A percentile compares a stretch with the other conserved stretches of the same genome.
Conservation (phyloP, 1,140 invertebrate genomes). For the Hyles vespertilio region DNA sequence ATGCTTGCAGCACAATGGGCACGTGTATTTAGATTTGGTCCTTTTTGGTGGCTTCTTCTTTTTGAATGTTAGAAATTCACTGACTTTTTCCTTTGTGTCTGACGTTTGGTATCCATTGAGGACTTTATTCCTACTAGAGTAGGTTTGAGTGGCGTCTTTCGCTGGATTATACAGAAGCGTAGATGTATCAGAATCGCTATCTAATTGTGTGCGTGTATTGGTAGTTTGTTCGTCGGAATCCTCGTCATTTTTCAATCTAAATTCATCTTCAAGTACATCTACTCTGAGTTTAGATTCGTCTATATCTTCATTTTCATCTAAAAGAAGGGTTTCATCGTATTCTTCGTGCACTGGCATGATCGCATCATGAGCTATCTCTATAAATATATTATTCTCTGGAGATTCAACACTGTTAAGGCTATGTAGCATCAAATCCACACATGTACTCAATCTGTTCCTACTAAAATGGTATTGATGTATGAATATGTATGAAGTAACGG, state of each 20-base stretch:
- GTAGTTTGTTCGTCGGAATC: slow-evolving; percentile 25
- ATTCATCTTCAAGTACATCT: slow-evolving; percentile 66
- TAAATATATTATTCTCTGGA: slow-evolving; percentile 43
- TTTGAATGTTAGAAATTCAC: slow-evolving; percentile 59
- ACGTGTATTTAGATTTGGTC: slow-evolving; percentile 35
- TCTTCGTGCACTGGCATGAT: slow-evolving; percentile 39
- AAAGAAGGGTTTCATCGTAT: slow-evolving; percentile 23
- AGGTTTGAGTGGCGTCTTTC: slow-evolving; percentile 39
- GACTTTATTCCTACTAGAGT: slow-evolving; percentile 32
- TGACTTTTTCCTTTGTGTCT: slow-evolving; percentile 37
- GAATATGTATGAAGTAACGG: slow-evolving; percentile 53
- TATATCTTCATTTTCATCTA: slow-evolving; percentile 25
- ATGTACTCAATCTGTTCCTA: slow-evolving; percentile 46
- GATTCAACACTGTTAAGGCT: slow-evolving; percentile 31
- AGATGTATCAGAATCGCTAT: slow-evolving; percentile 1
- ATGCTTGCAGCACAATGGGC: slow-evolving; percentile 54
- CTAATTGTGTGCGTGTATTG: not conserved
- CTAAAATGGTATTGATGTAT: slow-evolving; percentile 40
- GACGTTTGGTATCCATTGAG: slow-evolving; percentile 23
- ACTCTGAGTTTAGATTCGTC: slow-evolving; percentile 42
- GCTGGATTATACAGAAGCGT: slow-evolving; percentile 32
- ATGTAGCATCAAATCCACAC: slow-evolving; percentile 42
- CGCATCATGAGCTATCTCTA: slow-evolving; percentile 47
- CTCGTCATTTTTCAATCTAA: slow-evolving; percentile 42
- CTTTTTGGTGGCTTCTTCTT: slow-evolving; percentile 31